Conservation (phyloP, 1,140 invertebrate species). For the Cotesia vestalis region DNA sequence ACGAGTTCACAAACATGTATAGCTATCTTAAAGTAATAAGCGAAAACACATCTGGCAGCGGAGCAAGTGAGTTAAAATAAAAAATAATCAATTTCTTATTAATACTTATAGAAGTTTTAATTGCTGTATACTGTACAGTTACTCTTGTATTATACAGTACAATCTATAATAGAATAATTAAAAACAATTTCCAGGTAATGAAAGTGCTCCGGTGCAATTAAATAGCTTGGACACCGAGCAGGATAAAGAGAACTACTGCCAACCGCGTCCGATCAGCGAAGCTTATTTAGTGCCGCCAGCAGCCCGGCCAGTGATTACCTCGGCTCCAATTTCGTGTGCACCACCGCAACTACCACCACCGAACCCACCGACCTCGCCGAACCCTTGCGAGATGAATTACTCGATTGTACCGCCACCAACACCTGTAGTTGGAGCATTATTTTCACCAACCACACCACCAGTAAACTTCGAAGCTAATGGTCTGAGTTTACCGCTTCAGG, state of each 20-base stretch:
- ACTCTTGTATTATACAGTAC: too few species aligned
- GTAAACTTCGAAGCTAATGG: conserved; percentile 42
- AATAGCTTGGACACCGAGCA: conserved; percentile 37
- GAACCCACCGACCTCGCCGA: conserved; percentile 38
- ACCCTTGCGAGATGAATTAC: conserved; percentile 61
- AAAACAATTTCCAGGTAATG: conserved; percentile 40
- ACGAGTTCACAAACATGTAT: conserved; percentile 84
- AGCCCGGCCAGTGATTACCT: conserved; percentile 60
- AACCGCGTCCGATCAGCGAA: conserved; percentile 66
- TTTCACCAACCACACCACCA: conserved; percentile 41
- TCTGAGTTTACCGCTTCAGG: conserved; percentile 58
- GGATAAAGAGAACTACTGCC: conserved; percentile 66
- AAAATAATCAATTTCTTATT: conserved; percentile 18
- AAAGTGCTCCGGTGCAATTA: conserved; percentile 38
- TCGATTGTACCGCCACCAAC: conserved; percentile 61
- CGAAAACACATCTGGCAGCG: conserved; percentile 62
- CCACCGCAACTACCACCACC: conserved; percentile 46
- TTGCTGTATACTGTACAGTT: neutral
- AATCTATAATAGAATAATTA: neutral
- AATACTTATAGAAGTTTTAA: neutral
- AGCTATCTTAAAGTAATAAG: conserved; percentile 83
- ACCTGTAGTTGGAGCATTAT: conserved; percentile 44
- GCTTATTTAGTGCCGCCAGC: conserved; percentile 66
- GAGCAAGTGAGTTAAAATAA: conserved; percentile 54
- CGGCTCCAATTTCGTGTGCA: conserved; percentile 39